Conservation (phyloP, 2,888 invertebrate genomes). For the Ametastegia equiseti region DNA sequence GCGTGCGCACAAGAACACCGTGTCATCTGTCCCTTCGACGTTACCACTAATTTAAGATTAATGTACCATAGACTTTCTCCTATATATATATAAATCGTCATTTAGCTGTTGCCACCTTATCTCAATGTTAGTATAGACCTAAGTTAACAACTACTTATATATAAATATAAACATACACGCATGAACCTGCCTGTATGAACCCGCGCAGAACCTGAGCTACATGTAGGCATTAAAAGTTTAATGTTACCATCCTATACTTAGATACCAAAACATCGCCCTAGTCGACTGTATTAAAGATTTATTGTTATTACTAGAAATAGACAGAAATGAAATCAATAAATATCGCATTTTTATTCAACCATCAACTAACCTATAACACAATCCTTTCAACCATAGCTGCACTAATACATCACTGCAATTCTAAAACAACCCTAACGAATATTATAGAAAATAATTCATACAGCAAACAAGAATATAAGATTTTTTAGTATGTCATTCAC, state of each 20-base stretch:
- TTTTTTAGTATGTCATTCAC: too few relatives aligned
- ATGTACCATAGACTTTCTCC: constrained; percentile 52
- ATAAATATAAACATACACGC: constrained; percentile 47
- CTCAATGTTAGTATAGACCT: constrained; percentile 42
- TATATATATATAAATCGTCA: constrained; percentile 40
- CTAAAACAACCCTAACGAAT: too few relatives aligned
- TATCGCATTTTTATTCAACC: background rate
- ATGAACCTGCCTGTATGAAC: constrained; percentile 4
- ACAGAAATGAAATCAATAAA: constrained; percentile 37
- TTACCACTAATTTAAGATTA: constrained; percentile 63
- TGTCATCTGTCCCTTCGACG: constrained; percentile 51
- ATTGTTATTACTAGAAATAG: constrained; percentile 60
- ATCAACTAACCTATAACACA: background rate
- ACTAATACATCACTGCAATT: too few relatives aligned
- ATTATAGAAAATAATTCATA: too few relatives aligned
- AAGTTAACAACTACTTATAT: constrained; percentile 37
- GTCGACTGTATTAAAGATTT: constrained; percentile 68
- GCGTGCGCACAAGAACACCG: constrained; percentile 41
- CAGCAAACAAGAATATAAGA: too few relatives aligned
- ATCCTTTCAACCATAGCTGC: background rate
- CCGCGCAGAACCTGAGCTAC: background rate
- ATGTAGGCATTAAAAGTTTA: constrained; percentile 51
- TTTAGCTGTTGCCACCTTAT: constrained; percentile 42
- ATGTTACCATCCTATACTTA: constrained; percentile 42
- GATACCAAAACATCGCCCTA: constrained; percentile 62